Conservation (phyloP, 2,797 vertebrate genomes). For the Pterois miles region DNA sequence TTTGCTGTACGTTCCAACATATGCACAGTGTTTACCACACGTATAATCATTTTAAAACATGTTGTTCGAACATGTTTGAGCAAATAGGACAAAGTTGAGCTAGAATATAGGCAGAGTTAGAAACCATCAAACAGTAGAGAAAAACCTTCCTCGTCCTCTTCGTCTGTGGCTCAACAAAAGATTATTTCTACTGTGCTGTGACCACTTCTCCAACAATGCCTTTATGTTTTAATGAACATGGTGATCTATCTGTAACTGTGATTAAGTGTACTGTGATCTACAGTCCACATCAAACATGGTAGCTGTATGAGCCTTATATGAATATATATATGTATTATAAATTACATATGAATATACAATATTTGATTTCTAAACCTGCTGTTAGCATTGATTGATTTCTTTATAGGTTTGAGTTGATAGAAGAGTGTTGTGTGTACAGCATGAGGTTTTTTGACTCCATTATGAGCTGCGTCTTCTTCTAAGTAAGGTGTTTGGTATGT, state of each 20-base stretch:
- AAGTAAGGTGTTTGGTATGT: no score
- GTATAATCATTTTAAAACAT: conserved; percentile 10
- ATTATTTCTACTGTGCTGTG: conserved; percentile 61
- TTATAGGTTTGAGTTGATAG: background rate
- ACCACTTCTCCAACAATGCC: conserved; percentile 69
- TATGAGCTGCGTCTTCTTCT: no score
- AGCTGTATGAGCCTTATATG: conserved; percentile 75
- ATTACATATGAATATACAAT: conserved; percentile 56
- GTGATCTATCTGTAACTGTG: conserved; percentile 75
- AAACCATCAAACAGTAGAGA: conserved; percentile 14
- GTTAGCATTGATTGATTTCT: conserved; percentile 13
- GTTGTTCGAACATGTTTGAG: background rate
- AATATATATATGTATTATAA: conserved; percentile 12
- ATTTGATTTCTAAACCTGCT: conserved; percentile 57
- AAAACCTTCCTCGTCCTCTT: conserved; percentile 11
- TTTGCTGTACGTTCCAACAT: conserved; percentile 37
- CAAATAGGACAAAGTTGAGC: conserved; percentile 18
- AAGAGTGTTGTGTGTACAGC: background rate
- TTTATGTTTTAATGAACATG: conserved; percentile 60
- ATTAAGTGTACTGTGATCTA: conserved; percentile 68
- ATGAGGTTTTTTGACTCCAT: background rate
- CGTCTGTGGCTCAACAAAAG: conserved; percentile 35
- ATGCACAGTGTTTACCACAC: conserved; percentile 20
- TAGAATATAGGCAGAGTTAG: conserved; percentile 28
- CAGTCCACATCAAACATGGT: conserved; percentile 70